Evolutionary conservation across 2,797 vertebrate genomes (phyloP), one percentile per base, ranked within the genome.

Genomic region (Ammospiza maritima): DNA sequence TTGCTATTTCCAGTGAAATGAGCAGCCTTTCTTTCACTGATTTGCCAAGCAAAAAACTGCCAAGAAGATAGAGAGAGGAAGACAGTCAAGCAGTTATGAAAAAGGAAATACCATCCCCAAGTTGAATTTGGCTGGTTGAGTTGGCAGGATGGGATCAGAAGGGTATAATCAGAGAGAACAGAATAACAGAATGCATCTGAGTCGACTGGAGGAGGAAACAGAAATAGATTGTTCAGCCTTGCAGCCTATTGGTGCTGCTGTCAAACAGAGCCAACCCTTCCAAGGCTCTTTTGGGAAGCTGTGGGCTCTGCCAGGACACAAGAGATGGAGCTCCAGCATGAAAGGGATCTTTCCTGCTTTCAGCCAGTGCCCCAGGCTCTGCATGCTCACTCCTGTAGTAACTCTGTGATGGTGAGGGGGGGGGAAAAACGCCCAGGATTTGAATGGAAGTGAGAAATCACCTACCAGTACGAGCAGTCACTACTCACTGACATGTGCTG

Each of bases 361-460:
- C 79, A 84, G 73, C 12, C 80, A 48, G 23, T 3, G 23, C 13
- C 61, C 50, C 42, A 61, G 16, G 62, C 38, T 44, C 54, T 34
- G 18, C 9, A 3, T 4, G 9, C 22, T 51, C 4, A 16, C 54
- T 44, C 36, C 25, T 26, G 0, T 0, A n/a, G 17, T 10, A 12
- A 76, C 5, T 47, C 71, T 50, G 0, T 6, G 18, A 25, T 20
- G 21, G n/a, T 15, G 5, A 2, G 5, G 9, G 8, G 20, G 1
- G 8, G 2, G 12, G 1, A 1, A 3, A 12, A 21, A 5, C 1
- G 0, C n/a, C n/a, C 26, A 36, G n/a, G n/a, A 54, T 74, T 30
- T 71, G 74, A 61, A 57, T 1, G 2, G 9, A 44, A 44, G 61
- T 48, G 16, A 77, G 60, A 83, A 64, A 66, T 27, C 15, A 3